phyloP scores from a whole-genome alignment of 2,888 invertebrate species.

The Cheilosia soror region DNA sequence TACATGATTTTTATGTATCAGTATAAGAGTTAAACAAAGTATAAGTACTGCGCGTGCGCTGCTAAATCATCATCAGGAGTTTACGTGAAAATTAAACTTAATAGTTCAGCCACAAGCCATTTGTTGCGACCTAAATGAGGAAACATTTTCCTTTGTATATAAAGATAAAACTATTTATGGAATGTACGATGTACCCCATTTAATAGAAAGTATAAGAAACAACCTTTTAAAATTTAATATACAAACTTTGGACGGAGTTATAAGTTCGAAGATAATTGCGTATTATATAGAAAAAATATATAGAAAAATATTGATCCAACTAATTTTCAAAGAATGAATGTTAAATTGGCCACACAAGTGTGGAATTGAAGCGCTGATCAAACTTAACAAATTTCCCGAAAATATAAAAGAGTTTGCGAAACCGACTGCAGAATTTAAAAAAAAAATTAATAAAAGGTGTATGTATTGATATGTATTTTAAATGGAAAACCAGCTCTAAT shows the following conservation, averaged over 20 bases:
- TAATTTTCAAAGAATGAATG: constrained; percentile 69
- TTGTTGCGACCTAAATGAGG: constrained; percentile 6
- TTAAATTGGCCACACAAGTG: constrained; percentile 62
- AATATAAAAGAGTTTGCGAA: constrained; percentile 21
- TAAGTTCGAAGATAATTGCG: constrained; percentile 38
- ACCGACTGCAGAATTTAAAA: constrained; percentile 26
- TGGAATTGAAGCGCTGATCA: constrained; percentile 17
- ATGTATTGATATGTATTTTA: constrained; percentile 16
- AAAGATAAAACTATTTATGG: constrained; percentile 13
- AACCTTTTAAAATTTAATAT: constrained; percentile 15
- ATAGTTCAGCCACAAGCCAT: too few relatives aligned
- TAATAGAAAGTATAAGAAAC: constrained; percentile 32
- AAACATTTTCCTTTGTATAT: constrained; percentile 1
- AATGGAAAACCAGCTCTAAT: constrained; percentile 31
- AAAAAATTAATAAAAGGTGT: constrained; percentile 23
- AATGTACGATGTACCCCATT: constrained; percentile 27
- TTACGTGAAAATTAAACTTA: too few relatives aligned
- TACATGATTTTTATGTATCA: too few relatives aligned
- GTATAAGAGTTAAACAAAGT: too few relatives aligned
- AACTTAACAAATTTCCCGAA: constrained; percentile 38
- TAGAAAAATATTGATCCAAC: constrained; percentile 54
- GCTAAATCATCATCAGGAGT: too few relatives aligned
- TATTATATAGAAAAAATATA: constrained; percentile 46
- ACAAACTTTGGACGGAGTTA: constrained; percentile 29
- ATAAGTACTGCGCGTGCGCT: too few relatives aligned